phyloP scores from a whole-genome alignment of 92 coral and sea anemone genomes.

The Zoanthus solanderi region DNA sequence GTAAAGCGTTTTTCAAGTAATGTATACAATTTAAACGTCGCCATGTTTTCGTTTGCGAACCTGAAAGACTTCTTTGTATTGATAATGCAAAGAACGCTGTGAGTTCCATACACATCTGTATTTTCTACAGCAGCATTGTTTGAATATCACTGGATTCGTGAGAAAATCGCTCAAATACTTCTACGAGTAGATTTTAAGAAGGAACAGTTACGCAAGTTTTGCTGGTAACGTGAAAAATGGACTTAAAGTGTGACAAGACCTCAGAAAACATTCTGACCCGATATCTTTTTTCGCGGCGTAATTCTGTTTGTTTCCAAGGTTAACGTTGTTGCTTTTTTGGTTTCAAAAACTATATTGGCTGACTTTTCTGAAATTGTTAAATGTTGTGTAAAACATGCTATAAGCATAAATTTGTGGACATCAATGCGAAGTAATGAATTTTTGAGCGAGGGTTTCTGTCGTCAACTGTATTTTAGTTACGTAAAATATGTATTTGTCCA shows the following conservation, averaged over 20 bases:
- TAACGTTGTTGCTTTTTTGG: not conserved
- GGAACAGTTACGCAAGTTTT: not conserved
- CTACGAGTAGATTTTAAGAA: not conserved
- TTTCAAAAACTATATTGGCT: not conserved
- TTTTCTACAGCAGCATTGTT: not conserved
- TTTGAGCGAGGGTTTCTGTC: constrained; percentile 26
- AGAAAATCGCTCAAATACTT: not conserved
- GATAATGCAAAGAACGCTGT: constrained; percentile 15
- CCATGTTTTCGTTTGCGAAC: constrained; percentile 43
- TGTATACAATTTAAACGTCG: constrained; percentile 34
- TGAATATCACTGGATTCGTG: not conserved
- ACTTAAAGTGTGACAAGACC: constrained; percentile 30
- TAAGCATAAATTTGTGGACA: not conserved
- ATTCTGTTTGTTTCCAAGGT: not conserved
- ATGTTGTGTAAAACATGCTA: not conserved
- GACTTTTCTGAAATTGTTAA: not conserved
- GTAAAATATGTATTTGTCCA: not conserved
- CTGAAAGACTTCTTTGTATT: constrained; percentile 45
- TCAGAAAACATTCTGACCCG: not conserved
- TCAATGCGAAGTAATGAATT: not conserved
- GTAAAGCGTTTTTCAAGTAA: constrained; percentile 29
- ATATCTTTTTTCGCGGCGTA: not conserved
- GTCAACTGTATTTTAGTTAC: not conserved
- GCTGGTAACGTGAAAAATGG: not conserved
- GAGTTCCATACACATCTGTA: constrained; percentile 25